Conservation (phyloP, 2,113 vertebrate species). For the Pipra filicauda region DNA sequence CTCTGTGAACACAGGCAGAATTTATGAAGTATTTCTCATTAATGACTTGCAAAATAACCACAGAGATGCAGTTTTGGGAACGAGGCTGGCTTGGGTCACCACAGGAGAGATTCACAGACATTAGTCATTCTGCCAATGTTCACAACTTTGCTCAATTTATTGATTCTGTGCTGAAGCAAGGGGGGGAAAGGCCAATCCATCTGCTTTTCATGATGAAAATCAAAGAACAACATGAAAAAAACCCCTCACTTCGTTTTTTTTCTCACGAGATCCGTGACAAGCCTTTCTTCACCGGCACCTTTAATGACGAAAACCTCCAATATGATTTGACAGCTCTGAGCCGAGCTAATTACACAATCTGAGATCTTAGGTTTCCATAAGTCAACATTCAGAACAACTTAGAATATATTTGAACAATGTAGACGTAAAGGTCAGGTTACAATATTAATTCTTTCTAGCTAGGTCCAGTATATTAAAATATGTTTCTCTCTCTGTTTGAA, state of each 20-base stretch:
- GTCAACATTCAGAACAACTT: slow-evolving; percentile 56
- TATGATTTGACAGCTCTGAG: slow-evolving; percentile 18
- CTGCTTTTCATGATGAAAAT: slow-evolving; percentile 49
- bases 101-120: not conserved
- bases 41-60: not conserved
- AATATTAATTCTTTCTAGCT: not conserved
- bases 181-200: slow-evolving; percentile 14
- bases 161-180: slow-evolving; percentile 26
- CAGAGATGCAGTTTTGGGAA: not conserved
- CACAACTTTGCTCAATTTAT: slow-evolving; percentile 56
- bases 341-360: slow-evolving; percentile 51
- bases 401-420: slow-evolving; percentile 51
- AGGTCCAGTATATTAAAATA: not conserved
- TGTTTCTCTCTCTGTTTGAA: not conserved
- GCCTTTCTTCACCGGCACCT: slow-evolving; percentile 18
- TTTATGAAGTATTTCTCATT: not conserved
- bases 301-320: slow-evolving; percentile 14
- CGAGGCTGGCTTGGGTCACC: not conserved
- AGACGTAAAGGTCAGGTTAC: slow-evolving; percentile 39
- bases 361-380: slow-evolving; percentile 32
- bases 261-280: not conserved
- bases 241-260: not conserved
- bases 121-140: slow-evolving; percentile 29
- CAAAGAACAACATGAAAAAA: slow-evolving; percentile 19
- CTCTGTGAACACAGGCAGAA: not conserved